Evolutionary conservation across 1,140 invertebrate genomes (phyloP), one percentile per base, ranked within the genome.

Genomic region (Papilio polyxenes): DNA sequence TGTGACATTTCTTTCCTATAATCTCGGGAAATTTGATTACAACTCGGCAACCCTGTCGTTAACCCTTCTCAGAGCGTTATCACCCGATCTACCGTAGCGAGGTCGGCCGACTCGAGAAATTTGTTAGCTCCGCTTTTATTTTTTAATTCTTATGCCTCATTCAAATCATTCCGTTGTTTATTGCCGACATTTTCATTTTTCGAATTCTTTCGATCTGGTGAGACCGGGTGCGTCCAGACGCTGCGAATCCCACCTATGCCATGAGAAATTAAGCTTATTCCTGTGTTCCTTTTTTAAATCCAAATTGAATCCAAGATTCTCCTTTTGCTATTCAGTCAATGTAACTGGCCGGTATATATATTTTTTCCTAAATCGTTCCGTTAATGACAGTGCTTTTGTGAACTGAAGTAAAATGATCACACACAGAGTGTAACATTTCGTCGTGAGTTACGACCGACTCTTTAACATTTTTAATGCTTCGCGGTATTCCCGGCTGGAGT

Each of bases 131-230:
- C 84, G 59, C 75, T 86, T 91, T 91, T 90, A 88, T 91, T 92
- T 92, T 92, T 93, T 92, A 88, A 91, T 89, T 91, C 88, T 89
- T 89, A 87, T 89, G 84, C 87, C 90, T 92, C 92, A 94, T 93
- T 94, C 92, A 93, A 94, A 94, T 93, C 90, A 89, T 90, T 91
- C 86, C 82, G 91, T 93, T 93, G 93, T 94, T 94, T 94, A 94
- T 93, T 90, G 93, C 87, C 89, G 88, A 90, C 91, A 93, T 93
- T 94, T 93, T 94, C 89, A 92, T 93, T 91, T 93, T 93, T 93
- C 82, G 90, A 92, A 93, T 94, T 92, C 91, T 85, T 80, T 49
- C 49, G 74, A 79, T 15, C 83, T 82, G 83, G 81, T 81, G 85
- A 84, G 85, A 81, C 84, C 81, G 81, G 85, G 84, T 84, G 84